These are phyloP conservation scores for Drosophila eohydei DNA, from an alignment of 2,888 invertebrate genomes.

Conservation along the genomic window DNA sequence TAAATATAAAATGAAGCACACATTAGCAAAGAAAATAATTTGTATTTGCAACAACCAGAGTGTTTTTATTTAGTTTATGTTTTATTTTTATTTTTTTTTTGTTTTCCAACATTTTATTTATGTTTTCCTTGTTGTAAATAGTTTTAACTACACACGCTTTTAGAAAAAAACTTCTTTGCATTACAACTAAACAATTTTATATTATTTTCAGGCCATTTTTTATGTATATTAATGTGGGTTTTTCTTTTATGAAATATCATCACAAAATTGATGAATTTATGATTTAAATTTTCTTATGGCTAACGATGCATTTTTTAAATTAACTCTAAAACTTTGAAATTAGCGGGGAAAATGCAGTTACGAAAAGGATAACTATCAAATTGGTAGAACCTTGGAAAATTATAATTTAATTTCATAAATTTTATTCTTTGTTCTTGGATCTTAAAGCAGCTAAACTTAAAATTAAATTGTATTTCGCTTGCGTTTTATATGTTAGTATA, in stretches of 20 bases:
- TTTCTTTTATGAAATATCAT: constrained; percentile 60
- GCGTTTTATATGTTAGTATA: constrained; percentile 53
- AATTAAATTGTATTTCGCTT: constrained; percentile 66
- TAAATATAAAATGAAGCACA: constrained; percentile 57
- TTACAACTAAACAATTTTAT: constrained; percentile 37
- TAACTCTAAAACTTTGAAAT: constrained; percentile 54
- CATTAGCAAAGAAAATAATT: constrained; percentile 35
- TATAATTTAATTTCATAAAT: constrained; percentile 43
- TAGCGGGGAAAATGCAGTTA: constrained; percentile 37
- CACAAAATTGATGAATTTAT: constrained; percentile 77
- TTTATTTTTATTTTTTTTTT: neutral
- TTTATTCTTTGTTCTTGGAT: constrained; percentile 61
- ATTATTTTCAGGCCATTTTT: constrained; percentile 47
- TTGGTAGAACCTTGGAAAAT: constrained; percentile 19
- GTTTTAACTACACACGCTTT: constrained; percentile 50
- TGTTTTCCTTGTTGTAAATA: constrained; percentile 11
- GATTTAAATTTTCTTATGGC: constrained; percentile 63
- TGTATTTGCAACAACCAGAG: constrained; percentile 67
- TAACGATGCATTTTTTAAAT: constrained; percentile 62
- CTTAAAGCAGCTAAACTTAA: constrained; percentile 77
- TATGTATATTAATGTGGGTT: constrained; percentile 12
- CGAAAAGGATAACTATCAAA: constrained; percentile 17
- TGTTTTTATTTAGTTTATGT: constrained; percentile 28
- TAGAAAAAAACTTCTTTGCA: constrained; percentile 30
- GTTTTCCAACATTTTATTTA: constrained; percentile 5